These are phyloP conservation scores for Scyliorhinus canicula DNA, from an alignment of 2,797 vertebrate species.

Conservation along the genomic window DNA sequence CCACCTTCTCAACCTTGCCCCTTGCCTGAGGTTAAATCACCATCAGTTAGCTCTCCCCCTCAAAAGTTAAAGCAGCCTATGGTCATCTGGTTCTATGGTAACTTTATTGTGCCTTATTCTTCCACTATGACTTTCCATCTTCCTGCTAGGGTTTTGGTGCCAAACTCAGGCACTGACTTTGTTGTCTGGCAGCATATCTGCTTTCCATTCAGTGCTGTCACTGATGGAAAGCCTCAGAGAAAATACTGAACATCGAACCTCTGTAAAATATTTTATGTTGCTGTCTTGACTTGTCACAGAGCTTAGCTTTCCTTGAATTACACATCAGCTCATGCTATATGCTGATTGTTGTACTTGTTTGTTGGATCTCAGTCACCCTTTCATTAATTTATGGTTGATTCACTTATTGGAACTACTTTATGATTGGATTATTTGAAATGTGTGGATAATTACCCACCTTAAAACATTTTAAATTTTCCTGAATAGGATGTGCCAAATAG, in stretches of 20 bases:
- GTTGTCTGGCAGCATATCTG: not conserved
- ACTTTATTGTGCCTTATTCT: not conserved
- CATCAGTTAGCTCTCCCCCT: too few species aligned
- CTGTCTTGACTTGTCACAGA: not conserved
- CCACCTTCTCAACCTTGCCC: too few species aligned
- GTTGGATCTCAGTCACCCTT: not conserved
- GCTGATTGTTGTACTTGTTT: not conserved
- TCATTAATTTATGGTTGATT: not conserved
- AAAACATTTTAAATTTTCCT: too few species aligned
- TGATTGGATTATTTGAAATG: not conserved
- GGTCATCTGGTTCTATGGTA: too few species aligned
- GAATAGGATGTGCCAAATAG: not conserved
- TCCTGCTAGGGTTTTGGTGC: not conserved
- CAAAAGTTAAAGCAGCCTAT: too few species aligned
- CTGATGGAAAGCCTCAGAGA: not conserved
- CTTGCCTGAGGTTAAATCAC: too few species aligned
- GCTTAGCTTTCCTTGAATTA: not conserved
- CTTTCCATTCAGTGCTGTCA: not conserved
- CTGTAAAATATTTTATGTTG: not conserved
- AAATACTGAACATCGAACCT: not conserved
- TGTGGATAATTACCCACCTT: too few species aligned
- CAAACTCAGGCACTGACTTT: not conserved
- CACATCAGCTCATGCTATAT: not conserved
- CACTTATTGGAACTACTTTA: not conserved
- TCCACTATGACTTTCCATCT: not conserved